Conservation (phyloP, 2,888 invertebrate genomes). For the Torymus auratus region DNA sequence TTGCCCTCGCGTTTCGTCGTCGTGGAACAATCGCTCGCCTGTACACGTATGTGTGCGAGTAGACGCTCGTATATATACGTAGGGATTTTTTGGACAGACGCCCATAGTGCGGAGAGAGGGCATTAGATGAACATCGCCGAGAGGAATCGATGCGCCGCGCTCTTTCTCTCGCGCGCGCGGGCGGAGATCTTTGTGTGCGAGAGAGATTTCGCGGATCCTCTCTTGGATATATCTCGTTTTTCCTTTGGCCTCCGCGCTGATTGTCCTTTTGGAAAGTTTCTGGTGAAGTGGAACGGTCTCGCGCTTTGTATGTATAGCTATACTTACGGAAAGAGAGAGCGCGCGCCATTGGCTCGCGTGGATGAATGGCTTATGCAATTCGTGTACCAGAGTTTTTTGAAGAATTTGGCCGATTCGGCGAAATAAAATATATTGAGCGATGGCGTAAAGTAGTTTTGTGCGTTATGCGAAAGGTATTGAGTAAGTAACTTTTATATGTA, state of each 20-base stretch:
- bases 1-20: not conserved
- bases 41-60: not conserved
- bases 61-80: not conserved
- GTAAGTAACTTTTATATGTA: no score
- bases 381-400: no score
- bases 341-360: no score
- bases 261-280: conserved; percentile 9
- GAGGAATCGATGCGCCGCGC: conserved; percentile 37
- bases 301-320: not conserved
- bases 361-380: not conserved
- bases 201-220: conserved; percentile 24
- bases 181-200: conserved; percentile 1
- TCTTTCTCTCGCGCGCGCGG: not conserved
- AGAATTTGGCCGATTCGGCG: no score
- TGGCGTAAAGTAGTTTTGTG: no score
- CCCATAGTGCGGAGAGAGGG: conserved; percentile 29
- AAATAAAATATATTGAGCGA: no score
- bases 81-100: conserved; percentile 50
- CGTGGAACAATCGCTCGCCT: conserved; percentile 44
- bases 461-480: no score
- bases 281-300: not conserved
- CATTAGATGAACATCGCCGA: conserved; percentile 18
- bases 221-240: not conserved
- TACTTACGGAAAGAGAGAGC: no score
- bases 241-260: not conserved